Evolutionary conservation across 2,797 vertebrate genomes (phyloP), one percentile per base, ranked within the genome.

Genomic region (Gymnodraco acuticeps): DNA sequence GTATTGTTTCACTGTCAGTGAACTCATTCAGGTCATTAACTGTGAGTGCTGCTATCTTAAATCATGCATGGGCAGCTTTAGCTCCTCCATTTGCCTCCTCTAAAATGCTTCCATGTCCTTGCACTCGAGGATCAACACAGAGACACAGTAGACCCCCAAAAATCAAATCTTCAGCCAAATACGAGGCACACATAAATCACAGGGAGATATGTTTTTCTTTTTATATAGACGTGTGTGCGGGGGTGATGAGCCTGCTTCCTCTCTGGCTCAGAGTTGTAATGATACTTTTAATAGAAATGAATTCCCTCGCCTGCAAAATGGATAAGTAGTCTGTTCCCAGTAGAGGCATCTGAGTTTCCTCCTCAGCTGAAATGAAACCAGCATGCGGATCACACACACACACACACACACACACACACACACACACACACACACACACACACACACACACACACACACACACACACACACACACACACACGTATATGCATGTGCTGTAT

Each of bases 11-110:
- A 70, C 64, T 62, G 54, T 72, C 70, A 55, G 75, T 70, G 73
- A 82, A 84, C 78, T 87, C 87, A 75, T 62, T 70, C 54, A 58
- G 58, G 70, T 80, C 81, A 67, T 89, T 87, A 89, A 69, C 78
- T 78, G 48, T 59, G 43, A 86, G 67, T 73, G 53, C 60, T 80
- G 80, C 66, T 62, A 50, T 87, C 85, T 82, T 87, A 83, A 84
- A 86, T 90, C 80, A 87, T 55, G 50, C 63, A 52, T 63, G 80
- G 64, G 64, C 76, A 83, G 81, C 48, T 81, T 76, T 67, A 80
- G 50, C 70, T 78, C 46, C 47, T 73, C 59, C 23, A 14, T 56
- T 72, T 58, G 68, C 63, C 72, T 82, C 64, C 23, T 80, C 19
- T 62, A 55, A 64, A 80, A 66, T 70, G 58, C 65, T 83, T 70